These are phyloP conservation scores for Planiliza haematocheilus DNA, from an alignment of 2,113 vertebrate species.

Conservation along the genomic window DNA sequence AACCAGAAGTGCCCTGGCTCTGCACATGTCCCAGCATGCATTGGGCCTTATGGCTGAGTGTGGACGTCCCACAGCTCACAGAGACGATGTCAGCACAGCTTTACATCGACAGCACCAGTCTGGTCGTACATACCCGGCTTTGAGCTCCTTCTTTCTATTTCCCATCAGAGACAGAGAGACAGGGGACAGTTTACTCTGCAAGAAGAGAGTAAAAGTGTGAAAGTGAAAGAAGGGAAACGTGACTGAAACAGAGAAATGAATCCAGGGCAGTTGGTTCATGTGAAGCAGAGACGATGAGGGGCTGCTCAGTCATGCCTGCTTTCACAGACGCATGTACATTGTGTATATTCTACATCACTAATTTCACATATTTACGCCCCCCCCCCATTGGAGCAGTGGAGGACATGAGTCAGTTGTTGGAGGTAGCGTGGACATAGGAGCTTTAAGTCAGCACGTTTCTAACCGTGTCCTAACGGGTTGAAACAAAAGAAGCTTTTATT, in stretches of 20 bases:
- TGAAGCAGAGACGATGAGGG: conserved; percentile 23
- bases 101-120: conserved; percentile 6
- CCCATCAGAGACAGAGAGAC: no score
- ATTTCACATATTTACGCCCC: conserved; percentile 45
- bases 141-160: not conserved
- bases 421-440: conserved; percentile 29
- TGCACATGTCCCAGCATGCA: conserved; percentile 58
- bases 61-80: conserved; percentile 61
- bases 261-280: conserved; percentile 15
- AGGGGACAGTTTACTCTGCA: not conserved
- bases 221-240: not conserved
- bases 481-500: no score
- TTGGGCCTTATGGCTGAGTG: conserved; percentile 38
- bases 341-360: conserved; percentile 55
- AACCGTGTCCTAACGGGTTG: no score
- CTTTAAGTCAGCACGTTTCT: no score
- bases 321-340: conserved; percentile 33
- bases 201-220: no score
- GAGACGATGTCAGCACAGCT: conserved; percentile 68
- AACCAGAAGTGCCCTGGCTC: conserved; percentile 50
- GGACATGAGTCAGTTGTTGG: no score
- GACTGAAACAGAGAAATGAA: conserved; percentile 7
- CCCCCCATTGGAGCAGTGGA: no score
- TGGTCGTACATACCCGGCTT: no score
- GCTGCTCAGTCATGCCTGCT: conserved; percentile 60